Evolutionary conservation across 2,113 vertebrate species (phyloP), one percentile per base, ranked within the genome.

Genomic region (Vireo altiloquus): DNA sequence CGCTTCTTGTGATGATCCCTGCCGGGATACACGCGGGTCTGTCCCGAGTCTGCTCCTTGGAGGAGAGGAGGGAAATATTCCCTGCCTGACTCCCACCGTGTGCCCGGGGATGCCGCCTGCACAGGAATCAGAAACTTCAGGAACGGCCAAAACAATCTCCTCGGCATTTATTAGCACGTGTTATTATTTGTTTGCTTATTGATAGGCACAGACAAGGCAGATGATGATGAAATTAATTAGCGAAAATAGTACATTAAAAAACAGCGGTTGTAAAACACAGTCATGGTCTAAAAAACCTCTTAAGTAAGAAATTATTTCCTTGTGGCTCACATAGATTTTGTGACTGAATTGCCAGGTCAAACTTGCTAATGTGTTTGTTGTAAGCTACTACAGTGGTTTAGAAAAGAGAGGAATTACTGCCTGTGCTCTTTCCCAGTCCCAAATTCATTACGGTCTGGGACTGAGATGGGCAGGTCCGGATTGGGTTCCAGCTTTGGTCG

Each of bases 31-130:
- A 3, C 3, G 3, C 18, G 57, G 16, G 10, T 25, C 82, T 35
- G n/a, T 20, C 64, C 78, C 46, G 27, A 84, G 42, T 40, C 68
- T 0, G 1, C n/a, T n/a, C 10, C 57, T 19, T 28, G 10, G 8
- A 15, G 2, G 2, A 13, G 13, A 21, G 49, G 8, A 14, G 50
- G 47, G 56, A 37, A 42, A 11, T 22, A 10, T 6, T 53, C 16
- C 82, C 44, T 0, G 6, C 40, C 59, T 3, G 50, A 3, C 23
- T 39, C 40, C 47, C 57, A 22, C 33, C 15, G 0, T 25, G 35
- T 46, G 61, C 71, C 25, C 2, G 8, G 42, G 39, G 6, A 18
- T 19, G 16, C 2, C 0, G 11, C 56, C 47, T 49, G 46, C 15
- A 8, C 40, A 15, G 70, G 33, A 53, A 7, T 7, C 47, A 15